Percentiles rank a stretch among this genome's conserved stretches.
Conservation (phyloP, 2,888 invertebrate genomes). For the Philhelius pedissequus region DNA sequence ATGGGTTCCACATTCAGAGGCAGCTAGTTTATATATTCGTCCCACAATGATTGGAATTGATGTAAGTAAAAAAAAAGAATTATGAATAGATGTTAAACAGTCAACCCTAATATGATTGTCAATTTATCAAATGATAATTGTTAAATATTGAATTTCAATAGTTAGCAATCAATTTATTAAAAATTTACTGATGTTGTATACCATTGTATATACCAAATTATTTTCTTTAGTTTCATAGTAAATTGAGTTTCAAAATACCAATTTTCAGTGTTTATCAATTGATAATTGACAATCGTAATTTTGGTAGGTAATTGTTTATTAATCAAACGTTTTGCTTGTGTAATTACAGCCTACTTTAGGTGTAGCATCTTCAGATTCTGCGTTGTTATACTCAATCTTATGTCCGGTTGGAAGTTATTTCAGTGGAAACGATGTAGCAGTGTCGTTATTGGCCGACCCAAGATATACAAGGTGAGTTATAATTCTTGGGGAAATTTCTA, state of each 20-base stretch:
- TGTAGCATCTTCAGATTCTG: constrained; percentile 91
- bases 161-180: no score
- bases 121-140: no score
- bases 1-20: constrained; percentile 96
- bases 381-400: constrained; percentile 93
- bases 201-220: no score
- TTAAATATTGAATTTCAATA: no score
- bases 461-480: constrained; percentile 81
- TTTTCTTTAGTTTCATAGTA: no score
- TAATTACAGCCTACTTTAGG: constrained; percentile 91
- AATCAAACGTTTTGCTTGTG: not conserved
- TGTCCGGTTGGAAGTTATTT: constrained; percentile 97
- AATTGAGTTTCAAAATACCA: no score
- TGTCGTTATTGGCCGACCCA: constrained; percentile 96
- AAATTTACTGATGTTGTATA: no score
- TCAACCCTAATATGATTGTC: no score
- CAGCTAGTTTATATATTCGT: constrained; percentile 95
- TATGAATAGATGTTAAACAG: no score
- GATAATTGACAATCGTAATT: no score
- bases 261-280: no score
- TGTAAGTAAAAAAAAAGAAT: constrained; percentile 82
- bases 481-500: not conserved
- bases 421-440: constrained; percentile 83
- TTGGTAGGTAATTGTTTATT: no score
- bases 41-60: constrained; percentile 98